These are phyloP conservation scores for Rhabdornis inornatus DNA, from an alignment of 2,113 vertebrate species.

Conservation along the genomic window DNA sequence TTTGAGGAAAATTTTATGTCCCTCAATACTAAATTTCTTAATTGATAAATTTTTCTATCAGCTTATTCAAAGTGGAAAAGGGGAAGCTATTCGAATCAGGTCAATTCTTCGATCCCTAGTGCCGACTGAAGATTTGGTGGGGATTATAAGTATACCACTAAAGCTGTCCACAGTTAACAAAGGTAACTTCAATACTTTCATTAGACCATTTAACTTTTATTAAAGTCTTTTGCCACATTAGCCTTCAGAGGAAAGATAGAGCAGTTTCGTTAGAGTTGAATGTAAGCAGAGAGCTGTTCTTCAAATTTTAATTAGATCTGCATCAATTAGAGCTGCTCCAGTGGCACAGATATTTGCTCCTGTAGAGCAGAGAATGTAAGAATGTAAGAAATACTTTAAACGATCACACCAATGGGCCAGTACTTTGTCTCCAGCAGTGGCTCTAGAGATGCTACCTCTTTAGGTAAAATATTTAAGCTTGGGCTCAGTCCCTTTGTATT, in stretches of 20 bases:
- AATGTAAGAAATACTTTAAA: not conserved
- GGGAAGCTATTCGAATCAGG: conserved; percentile 95
- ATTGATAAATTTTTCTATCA: conserved; percentile 51
- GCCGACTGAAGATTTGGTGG: conserved; percentile 94
- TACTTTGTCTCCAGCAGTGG: not conserved
- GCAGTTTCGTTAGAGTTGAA: not conserved
- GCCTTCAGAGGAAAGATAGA: not conserved
- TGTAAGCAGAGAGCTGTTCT: not conserved
- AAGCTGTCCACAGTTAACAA: conserved; percentile 91
- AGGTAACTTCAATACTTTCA: conserved; percentile 74
- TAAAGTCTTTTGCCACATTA: not conserved
- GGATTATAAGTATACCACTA: conserved; percentile 95
- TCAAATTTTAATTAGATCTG: not conserved
- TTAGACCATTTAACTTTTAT: not conserved
- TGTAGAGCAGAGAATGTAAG: not conserved
- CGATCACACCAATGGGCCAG: not conserved
- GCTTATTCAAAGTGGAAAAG: conserved; percentile 98
- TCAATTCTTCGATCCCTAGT: conserved; percentile 97
- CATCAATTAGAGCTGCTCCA: not conserved
- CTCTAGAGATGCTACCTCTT: not conserved
- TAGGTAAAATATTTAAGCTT: not conserved
- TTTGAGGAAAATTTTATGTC: not conserved
- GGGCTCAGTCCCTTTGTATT: not conserved
- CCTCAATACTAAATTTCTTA: not conserved
- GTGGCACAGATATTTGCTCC: not conserved